Evolutionary conservation across 2,113 vertebrate species (phyloP), one percentile per base, ranked within the genome.

Genomic region (Hylia prasina): DNA sequence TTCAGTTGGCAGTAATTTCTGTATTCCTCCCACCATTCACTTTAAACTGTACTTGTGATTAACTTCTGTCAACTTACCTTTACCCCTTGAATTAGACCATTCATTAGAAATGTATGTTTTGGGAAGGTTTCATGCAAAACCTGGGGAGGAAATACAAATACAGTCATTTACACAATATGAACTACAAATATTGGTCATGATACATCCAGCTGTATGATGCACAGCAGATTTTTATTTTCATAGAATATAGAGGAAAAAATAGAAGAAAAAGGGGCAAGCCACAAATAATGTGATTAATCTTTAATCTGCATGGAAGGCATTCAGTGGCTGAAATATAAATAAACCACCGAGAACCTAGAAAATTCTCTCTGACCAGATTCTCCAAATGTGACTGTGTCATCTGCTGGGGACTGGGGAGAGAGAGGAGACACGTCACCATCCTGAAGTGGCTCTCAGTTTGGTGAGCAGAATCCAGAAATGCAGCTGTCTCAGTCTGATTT

Each of bases 31-130:
- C 76, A 89, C 31, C n/a, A 25, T 6, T 82, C 45, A 48, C 56
- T 70, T 86, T 31, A 75, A 81, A 44, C 10, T 70, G 45, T 60
- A 47, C 13, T 66, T 44, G 35, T 45, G 40, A 60, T 80, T 54
- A 85, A 54, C 30, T 54, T 61, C 48, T 75, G 56, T 33, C 58
- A 68, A 23, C 96, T 83, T 96, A 98, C 98, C 98, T 99, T 99
- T 86, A 99, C 98, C 90, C 98, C 98, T 98, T 99, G 98, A 92
- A 99, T 98, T 83, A 99, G 95, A 90, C 98, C 98, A 94, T 99
- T 99, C 98, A 99, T 99, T 81, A 99, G 96, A 98, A 99, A 99
- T 37, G 98, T 99, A 89, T 99, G 98, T 91, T 99, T 99, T 44
- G 98, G 98, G 90, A 99, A 99, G 28, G 98, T 99, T 97, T 99